Conservation (phyloP, 2,113 vertebrate genomes). For the Pteronura brasiliensis region DNA sequence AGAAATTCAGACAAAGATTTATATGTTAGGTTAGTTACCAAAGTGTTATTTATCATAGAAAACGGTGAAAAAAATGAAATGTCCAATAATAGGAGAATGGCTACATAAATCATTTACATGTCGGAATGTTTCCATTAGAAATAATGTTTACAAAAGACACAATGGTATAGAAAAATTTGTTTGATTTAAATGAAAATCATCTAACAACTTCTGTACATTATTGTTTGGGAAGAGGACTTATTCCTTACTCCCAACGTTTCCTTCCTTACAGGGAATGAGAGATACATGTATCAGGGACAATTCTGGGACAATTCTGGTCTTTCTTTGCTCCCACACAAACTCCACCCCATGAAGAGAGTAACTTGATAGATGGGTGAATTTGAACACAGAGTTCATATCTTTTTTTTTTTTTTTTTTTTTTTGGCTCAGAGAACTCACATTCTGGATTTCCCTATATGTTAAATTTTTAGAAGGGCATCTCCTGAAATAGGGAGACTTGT, state of each 20-base stretch:
- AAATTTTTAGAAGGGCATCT: background rate
- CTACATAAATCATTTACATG: conserved; percentile 16
- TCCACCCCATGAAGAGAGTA: background rate
- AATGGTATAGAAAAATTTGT: background rate
- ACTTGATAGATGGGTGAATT: background rate
- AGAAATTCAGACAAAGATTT: conserved; percentile 48
- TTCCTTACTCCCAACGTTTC: rapidly evolving
- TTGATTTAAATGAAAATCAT: background rate
- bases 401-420: background rate
- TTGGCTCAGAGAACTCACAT: background rate
- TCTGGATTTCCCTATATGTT: background rate
- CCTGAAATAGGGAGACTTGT: background rate
- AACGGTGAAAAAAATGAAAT: conserved; percentile 52
- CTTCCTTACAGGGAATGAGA: background rate
- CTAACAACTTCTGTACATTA: background rate
- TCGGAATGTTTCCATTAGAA: conserved; percentile 17
- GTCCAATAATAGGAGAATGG: background rate
- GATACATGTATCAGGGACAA: background rate
- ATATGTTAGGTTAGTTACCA: conserved; percentile 32
- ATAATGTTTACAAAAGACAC: background rate
- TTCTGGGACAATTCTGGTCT: background rate
- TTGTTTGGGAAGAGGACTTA: background rate
- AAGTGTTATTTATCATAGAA: conserved; percentile 40
- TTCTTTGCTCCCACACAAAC: background rate
- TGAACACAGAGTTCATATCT: background rate